Conservation (phyloP, 1,140 invertebrate genomes). For the Coenobita brevimanus region DNA sequence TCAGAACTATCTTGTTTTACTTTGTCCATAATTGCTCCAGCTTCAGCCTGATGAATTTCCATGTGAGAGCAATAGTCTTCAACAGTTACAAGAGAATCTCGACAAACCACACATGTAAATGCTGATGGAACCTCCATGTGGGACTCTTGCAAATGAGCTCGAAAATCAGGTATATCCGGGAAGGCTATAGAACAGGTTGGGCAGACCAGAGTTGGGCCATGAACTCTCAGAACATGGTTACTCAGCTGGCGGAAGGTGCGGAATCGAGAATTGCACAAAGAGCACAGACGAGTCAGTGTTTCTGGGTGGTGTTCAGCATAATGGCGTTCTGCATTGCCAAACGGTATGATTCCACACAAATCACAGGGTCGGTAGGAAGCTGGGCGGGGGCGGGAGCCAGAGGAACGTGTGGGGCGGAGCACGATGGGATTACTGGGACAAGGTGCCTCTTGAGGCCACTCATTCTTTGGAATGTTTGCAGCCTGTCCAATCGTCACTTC, state of each 20-base stretch:
- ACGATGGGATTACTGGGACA: constrained; percentile 15
- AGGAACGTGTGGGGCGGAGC: constrained; percentile 10
- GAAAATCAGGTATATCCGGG: constrained; percentile 15
- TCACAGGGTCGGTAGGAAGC: constrained; percentile 57
- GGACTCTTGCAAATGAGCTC: constrained; percentile 16
- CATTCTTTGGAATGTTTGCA: constrained; percentile 25
- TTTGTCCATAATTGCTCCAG: neutral
- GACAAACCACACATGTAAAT: constrained; percentile 51
- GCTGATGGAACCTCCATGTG: constrained; percentile 31
- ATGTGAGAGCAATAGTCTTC: constrained; percentile 47
- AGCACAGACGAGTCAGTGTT: constrained; percentile 29
- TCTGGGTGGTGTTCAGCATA: constrained; percentile 49
- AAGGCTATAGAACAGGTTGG: constrained; percentile 31
- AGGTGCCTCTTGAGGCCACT: constrained; percentile 8
- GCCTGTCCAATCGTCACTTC: constrained; percentile 47
- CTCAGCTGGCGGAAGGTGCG: constrained; percentile 56
- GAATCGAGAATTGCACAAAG: constrained; percentile 45
- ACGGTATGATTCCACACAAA: constrained; percentile 44
- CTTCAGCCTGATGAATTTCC: constrained; percentile 44
- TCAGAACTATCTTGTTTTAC: neutral
- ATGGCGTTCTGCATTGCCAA: constrained; percentile 40
- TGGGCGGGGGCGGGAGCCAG: constrained; percentile 32
- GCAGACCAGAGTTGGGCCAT: constrained; percentile 32
- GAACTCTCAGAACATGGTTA: constrained; percentile 38
- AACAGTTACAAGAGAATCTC: neutral